These are phyloP conservation scores for Oxygymnocypris stewartii DNA, from an alignment of 2,113 vertebrate species.

Conservation along the genomic window DNA sequence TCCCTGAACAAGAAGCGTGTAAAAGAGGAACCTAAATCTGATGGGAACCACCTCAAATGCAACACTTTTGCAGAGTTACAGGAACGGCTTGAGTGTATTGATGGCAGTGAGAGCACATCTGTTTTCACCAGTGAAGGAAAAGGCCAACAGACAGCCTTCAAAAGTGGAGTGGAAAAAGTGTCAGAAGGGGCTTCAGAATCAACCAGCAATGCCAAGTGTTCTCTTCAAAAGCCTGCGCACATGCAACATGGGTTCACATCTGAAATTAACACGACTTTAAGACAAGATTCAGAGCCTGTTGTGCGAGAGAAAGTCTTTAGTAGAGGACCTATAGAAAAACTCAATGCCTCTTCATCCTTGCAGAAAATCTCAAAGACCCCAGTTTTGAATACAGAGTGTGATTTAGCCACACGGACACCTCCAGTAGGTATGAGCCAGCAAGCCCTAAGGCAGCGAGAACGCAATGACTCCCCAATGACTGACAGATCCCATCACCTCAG, in stretches of 20 bases:
- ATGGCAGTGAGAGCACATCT: constrained; percentile 85
- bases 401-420: constrained; percentile 68
- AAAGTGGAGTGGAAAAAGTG: constrained; percentile 63
- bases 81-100: constrained; percentile 92
- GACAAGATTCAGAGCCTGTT: constrained; percentile 64
- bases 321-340: constrained; percentile 72
- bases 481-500: constrained; percentile 62
- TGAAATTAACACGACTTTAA: constrained; percentile 48
- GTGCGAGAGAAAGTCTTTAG: constrained; percentile 69
- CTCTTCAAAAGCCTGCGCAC: constrained; percentile 57
- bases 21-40: constrained; percentile 75
- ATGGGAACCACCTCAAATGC: constrained; percentile 94
- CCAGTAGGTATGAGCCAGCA: constrained; percentile 85
- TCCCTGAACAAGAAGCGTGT: constrained; percentile 84
- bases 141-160: constrained; percentile 65
- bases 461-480: constrained; percentile 46
- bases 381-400: constrained; percentile 8
- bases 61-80: constrained; percentile 98
- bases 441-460: constrained; percentile 63
- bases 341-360: constrained; percentile 72
- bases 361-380: constrained; percentile 58
- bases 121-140: constrained; percentile 74
- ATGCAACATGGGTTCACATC: constrained; percentile 53
- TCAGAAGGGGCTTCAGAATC: constrained; percentile 67
- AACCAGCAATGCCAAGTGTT: constrained; percentile 62